These are phyloP conservation scores for Vidua chalybeata DNA, from an alignment of 2,113 vertebrate genomes.

Conservation along the genomic window DNA sequence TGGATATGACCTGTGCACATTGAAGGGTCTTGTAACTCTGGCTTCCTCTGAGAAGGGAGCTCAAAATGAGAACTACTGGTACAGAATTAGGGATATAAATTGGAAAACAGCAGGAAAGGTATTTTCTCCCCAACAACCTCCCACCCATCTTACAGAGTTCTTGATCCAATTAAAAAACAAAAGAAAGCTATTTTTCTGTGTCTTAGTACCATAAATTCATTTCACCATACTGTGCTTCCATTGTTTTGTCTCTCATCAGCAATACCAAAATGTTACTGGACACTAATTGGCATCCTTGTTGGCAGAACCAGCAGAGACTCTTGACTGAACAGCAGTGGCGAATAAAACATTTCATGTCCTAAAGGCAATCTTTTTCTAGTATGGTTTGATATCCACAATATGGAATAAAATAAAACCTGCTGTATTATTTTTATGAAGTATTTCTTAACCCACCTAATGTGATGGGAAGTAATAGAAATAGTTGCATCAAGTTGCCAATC, in stretches of 20 bases:
- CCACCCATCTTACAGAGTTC: not conserved
- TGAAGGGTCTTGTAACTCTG: not conserved
- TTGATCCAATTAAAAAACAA: not conserved
- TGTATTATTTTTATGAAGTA: not conserved
- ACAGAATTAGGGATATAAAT: not conserved
- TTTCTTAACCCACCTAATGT: not conserved
- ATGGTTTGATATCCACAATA: constrained; percentile 6
- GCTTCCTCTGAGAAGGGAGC: not conserved
- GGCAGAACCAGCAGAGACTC: not conserved
- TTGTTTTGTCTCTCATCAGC: not conserved
- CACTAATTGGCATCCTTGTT: constrained; percentile 25
- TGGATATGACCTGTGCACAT: not conserved
- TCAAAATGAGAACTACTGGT: not conserved
- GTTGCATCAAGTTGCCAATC: not conserved
- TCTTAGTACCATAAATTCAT: not conserved
- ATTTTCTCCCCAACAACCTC: not conserved
- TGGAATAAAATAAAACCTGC: constrained; percentile 2
- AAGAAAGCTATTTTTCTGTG: not conserved
- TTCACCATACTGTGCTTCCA: not conserved
- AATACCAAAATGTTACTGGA: constrained; percentile 24
- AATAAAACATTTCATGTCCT: constrained; percentile 11
- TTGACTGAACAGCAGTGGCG: not conserved
- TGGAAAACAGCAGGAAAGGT: not conserved
- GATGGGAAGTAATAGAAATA: not conserved
- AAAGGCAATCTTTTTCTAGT: not conserved